Percentiles rank a stretch among this genome's conserved stretches.
These are phyloP conservation scores for Eciton burchellii DNA, from an alignment of 1,140 invertebrate genomes.

Conservation along the genomic window DNA sequence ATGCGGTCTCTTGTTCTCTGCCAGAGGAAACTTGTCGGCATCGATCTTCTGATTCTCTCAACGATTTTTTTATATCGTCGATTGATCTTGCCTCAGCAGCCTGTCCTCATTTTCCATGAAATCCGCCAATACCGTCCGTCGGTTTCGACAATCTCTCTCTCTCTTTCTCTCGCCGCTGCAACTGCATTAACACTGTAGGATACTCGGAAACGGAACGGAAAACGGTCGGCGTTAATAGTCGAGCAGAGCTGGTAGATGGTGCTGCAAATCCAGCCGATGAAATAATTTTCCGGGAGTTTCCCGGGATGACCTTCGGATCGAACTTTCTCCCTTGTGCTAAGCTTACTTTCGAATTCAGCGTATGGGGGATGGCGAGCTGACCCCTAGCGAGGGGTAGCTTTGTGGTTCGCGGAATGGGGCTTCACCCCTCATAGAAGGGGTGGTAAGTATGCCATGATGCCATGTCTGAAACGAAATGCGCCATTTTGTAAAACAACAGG, in stretches of 20 bases:
- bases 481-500: conserved; percentile 70
- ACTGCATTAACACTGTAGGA: not conserved
- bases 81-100: not conserved
- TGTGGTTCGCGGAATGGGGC: conserved; percentile 55
- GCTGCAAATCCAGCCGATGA: not conserved
- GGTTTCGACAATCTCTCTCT: conserved; percentile 1
- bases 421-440: conserved; percentile 49
- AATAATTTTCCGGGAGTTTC: conserved; percentile 69
- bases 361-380: conserved; percentile 58
- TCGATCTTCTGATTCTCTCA: not conserved
- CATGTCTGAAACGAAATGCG: conserved; percentile 52
- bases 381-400: conserved; percentile 64
- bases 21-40: not conserved
- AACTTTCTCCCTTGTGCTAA: not conserved
- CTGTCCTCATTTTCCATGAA: not conserved
- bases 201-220: not conserved
- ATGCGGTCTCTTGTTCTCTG: too few relatives aligned
- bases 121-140: conserved; percentile 3
- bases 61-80: not conserved
- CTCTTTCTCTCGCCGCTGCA: not conserved
- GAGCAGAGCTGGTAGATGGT: conserved; percentile 38
- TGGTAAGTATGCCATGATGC: conserved; percentile 60
- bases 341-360: conserved; percentile 54
- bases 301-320: conserved; percentile 16
- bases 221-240: not conserved